phyloP scores from a whole-genome alignment of 2,113 vertebrate genomes.

The Oncorhynchus nerka region DNA sequence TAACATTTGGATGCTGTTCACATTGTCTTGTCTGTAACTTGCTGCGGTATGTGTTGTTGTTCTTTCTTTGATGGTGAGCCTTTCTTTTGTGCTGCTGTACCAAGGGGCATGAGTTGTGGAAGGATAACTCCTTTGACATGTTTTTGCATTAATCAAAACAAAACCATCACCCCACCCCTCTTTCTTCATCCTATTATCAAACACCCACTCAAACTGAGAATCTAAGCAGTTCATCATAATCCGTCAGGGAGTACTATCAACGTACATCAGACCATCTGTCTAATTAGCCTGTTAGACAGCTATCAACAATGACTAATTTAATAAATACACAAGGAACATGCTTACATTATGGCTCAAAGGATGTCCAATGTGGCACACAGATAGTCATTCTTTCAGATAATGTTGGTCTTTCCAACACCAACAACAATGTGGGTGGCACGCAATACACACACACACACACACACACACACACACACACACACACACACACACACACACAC shows the following conservation, averaged over 20 bases:
- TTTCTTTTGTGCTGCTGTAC: not conserved
- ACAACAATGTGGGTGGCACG: not conserved
- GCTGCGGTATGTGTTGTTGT: conserved; percentile 9
- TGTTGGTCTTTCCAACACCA: not conserved
- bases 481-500: not conserved
- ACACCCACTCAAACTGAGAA: not conserved
- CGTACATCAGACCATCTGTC: not conserved
- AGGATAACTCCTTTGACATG: not conserved
- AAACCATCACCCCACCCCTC: not conserved
- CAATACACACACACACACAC: not conserved
- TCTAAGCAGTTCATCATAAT: not conserved
- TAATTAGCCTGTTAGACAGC: not conserved
- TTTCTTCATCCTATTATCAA: not conserved
- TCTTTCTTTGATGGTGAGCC: not conserved
- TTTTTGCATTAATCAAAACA: not conserved
- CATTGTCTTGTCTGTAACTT: conserved; percentile 19
- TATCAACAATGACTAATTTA: not conserved
- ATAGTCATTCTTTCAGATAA: too few relatives aligned
- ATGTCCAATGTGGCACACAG: not conserved
- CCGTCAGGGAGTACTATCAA: not conserved
- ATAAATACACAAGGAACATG: not conserved
- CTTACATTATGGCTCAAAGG: not conserved
- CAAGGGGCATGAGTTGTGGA: not conserved
- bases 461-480: too few relatives aligned
- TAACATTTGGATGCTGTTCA: conserved; percentile 25